Evolutionary conservation across 2,888 invertebrate species (phyloP).

Genomic region (Microctonus hyperodae): DNA sequence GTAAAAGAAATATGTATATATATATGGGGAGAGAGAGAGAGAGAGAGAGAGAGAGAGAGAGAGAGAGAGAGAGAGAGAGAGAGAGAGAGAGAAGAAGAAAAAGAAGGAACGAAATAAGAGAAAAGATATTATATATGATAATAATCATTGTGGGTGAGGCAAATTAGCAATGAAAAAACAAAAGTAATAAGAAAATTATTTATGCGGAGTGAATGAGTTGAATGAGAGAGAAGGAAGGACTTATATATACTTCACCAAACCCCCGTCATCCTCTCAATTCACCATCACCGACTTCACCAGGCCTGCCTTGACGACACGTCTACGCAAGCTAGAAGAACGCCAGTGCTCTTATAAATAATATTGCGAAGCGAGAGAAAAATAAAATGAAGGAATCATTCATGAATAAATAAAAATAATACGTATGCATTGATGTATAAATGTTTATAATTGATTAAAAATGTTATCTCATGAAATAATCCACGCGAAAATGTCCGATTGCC

Average conservation of each 20-base stretch:
- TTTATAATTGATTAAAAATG: no score
- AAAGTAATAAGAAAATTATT: not conserved
- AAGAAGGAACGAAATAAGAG: not conserved
- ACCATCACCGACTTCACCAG: constrained; percentile 52
- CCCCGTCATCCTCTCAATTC: constrained; percentile 39
- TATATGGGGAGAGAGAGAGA: no score
- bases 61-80: no score
- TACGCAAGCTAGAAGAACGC: constrained; percentile 59
- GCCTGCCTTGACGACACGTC: constrained; percentile 58
- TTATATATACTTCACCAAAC: constrained; percentile 38
- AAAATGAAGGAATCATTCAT: not conserved
- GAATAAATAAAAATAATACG: not conserved
- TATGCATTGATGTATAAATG: no score
- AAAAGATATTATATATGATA: constrained; percentile 1
- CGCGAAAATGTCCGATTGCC: not conserved
- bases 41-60: constrained; percentile 5
- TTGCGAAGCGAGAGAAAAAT: constrained; percentile 30
- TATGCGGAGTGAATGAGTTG: not conserved
- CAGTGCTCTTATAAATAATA: constrained; percentile 43
- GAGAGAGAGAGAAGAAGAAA: not conserved
- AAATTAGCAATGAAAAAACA: not conserved
- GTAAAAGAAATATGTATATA: constrained; percentile 35
- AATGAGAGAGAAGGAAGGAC: constrained; percentile 9
- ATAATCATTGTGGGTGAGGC: constrained; percentile 1
- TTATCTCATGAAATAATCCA: no score